Conservation (phyloP, 2,797 vertebrate genomes). For the Xiphorhynchus erythropygius region DNA sequence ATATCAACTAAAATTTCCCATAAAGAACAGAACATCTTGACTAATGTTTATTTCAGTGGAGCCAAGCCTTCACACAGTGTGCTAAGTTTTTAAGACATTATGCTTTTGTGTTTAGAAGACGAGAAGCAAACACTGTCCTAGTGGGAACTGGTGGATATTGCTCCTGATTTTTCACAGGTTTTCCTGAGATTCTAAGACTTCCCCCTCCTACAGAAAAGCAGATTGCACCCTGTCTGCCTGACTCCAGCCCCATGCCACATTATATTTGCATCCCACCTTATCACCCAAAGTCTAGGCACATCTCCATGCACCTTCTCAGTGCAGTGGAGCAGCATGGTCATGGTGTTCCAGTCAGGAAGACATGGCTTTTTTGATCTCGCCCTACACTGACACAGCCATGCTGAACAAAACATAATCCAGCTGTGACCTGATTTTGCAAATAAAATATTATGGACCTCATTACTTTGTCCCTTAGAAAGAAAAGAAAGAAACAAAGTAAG, state of each 20-base stretch:
- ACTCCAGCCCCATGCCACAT: neutral
- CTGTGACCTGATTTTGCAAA: neutral
- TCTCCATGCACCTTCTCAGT: neutral
- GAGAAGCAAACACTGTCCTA: neutral
- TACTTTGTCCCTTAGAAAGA: neutral
- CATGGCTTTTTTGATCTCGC: neutral
- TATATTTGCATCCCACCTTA: neutral
- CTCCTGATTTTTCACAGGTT: neutral
- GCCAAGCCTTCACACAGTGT: neutral
- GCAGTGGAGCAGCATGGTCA: neutral
- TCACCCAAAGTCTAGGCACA: neutral
- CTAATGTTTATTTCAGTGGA: neutral
- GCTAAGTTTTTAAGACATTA: neutral
- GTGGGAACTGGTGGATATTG: neutral
- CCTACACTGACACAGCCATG: neutral
- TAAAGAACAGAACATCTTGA: neutral
- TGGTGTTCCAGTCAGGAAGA: neutral
- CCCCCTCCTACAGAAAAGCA: rapidly evolving
- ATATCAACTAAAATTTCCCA: neutral
- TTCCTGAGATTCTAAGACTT: neutral
- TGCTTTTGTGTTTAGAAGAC: neutral
- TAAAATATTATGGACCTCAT: neutral
- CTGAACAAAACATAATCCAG: neutral
- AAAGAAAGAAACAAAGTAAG: neutral
- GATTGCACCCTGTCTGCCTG: neutral